These are phyloP conservation scores for Drosophila planitibia DNA, from an alignment of 2,888 invertebrate species.

Conservation along the genomic window DNA sequence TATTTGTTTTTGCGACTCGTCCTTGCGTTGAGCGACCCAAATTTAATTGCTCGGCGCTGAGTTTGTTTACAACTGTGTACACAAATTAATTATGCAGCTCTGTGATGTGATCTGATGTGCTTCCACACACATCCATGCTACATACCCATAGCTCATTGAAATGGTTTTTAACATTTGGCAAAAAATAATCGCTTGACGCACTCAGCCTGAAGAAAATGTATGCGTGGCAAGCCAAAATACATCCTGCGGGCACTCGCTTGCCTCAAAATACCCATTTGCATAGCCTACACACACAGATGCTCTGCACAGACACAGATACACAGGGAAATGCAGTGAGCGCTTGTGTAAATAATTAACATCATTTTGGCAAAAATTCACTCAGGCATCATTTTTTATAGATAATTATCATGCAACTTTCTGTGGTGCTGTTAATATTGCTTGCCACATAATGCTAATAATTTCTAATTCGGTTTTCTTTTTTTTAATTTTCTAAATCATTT, in stretches of 20 bases:
- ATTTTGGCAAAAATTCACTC: conserved; percentile 66
- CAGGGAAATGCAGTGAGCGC: conserved; percentile 43
- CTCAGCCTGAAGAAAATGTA: conserved; percentile 71
- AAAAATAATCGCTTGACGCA: conserved; percentile 58
- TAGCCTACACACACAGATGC: conserved; percentile 29
- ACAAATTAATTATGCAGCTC: conserved; percentile 78
- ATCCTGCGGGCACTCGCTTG: conserved; percentile 54
- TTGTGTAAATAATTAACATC: conserved; percentile 66
- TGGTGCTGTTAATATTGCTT: conserved; percentile 15
- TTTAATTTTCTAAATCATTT: conserved; percentile 23
- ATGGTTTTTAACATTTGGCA: conserved; percentile 61
- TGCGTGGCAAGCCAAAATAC: conserved; percentile 72
- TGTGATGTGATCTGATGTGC: conserved; percentile 8
- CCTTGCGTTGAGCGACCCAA: neutral
- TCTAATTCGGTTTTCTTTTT: neutral
- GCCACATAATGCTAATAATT: conserved; percentile 36
- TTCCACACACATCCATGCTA: neutral
- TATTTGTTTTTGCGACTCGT: conserved; percentile 30
- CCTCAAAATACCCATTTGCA: conserved; percentile 65
- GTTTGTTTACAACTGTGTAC: conserved; percentile 77
- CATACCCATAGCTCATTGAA: conserved; percentile 44
- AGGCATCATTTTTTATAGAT: conserved; percentile 49
- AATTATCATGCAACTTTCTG: conserved; percentile 35
- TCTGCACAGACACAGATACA: conserved; percentile 13
- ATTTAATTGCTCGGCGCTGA: conserved; percentile 29